Conservation (phyloP, 35 echinoderm and acorn worm genomes). For the Ophiothrix spiculata region DNA sequence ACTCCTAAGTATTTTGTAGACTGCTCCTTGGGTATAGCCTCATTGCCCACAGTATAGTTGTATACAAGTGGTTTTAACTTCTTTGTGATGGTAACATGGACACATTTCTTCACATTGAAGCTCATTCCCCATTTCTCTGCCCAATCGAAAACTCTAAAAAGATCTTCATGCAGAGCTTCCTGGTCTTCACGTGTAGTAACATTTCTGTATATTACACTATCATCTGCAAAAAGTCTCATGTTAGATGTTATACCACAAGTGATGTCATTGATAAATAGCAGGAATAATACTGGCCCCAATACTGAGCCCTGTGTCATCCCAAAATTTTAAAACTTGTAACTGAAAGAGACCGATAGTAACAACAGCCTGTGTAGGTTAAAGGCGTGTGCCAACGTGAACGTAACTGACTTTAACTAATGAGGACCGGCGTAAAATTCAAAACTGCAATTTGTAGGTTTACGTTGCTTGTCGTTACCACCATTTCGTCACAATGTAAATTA, state of each 20-base stretch:
- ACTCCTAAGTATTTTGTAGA: slow-evolving; percentile 41
- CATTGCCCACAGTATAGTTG: slow-evolving; percentile 10
- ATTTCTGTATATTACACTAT: slow-evolving; percentile 30
- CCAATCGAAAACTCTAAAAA: slow-evolving; percentile 12
- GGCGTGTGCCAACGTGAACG: too few species aligned
- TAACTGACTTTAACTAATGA: too few species aligned
- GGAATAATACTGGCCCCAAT: slow-evolving; percentile 31
- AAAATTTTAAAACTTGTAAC: too few species aligned
- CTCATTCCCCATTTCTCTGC: slow-evolving; percentile 18
- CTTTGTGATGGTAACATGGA: slow-evolving; percentile 19
- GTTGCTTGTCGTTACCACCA: too few species aligned
- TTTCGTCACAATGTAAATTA: too few species aligned
- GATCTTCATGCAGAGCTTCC: slow-evolving; percentile 10
- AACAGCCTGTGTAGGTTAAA: too few species aligned
- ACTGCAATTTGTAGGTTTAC: too few species aligned
- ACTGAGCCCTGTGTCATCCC: slow-evolving; percentile 47
- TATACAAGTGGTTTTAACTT: background rate
- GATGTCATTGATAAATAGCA: slow-evolving; percentile 34
- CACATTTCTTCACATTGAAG: slow-evolving; percentile 47
- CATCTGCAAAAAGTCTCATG: slow-evolving; percentile 31
- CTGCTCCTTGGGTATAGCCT: background rate
- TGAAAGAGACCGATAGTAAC: too few species aligned
- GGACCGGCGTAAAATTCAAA: too few species aligned
- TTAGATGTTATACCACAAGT: background rate
- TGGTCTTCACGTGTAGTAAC: slow-evolving; percentile 8